Evolutionary conservation across 2,797 vertebrate species (phyloP), one percentile per base, ranked within the genome.

Genomic region (Threskiornis aethiopicus): DNA sequence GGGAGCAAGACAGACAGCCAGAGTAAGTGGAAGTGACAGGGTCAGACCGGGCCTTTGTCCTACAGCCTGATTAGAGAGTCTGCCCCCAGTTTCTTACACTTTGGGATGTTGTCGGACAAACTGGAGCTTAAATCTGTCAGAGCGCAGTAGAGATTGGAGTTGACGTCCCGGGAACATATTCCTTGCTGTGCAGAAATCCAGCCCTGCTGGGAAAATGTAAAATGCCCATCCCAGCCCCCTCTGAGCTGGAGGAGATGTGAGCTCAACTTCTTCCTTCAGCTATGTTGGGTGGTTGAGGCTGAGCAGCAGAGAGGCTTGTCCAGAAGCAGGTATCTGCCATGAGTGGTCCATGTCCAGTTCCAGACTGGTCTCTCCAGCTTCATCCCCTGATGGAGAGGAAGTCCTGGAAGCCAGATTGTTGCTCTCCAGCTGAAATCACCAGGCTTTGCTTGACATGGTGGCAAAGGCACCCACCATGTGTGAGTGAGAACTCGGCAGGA

Each of bases 21-120:
- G 98, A 98, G 98, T 99, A 99, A 99, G 97, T 99, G 98, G 96
- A 98, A 99, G 98, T 99, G 99, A 99, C 99, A 99, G 99, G 99
- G 99, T 99, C 99, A 99, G 98, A 98, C 98, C 98, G 95, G 98
- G 98, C 98, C 98, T 99, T 99, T 99, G 99, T 99, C 99, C 99
- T 98, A 98, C 98, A 98, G 99, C 98, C 99, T 99, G 99, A 99
- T 99, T 99, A 99, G 99, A 99, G 98, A 98, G 98, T 98, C 98
- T 98, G 98, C 98, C 98, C 98, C 98, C 98, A 98, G 98, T 99
- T 99, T 99, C 97, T 99, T 99, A 98, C 99, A 99, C 99, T 99
- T 99, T 99, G 98, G 98, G 98, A 99, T 99, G 98, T 98, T 99
- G 99, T 99, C 95, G 97, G 99, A 99, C 99, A 99, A 99, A 98